Conservation (phyloP, 1,140 invertebrate genomes). For the Philopotamus ludificatus region DNA sequence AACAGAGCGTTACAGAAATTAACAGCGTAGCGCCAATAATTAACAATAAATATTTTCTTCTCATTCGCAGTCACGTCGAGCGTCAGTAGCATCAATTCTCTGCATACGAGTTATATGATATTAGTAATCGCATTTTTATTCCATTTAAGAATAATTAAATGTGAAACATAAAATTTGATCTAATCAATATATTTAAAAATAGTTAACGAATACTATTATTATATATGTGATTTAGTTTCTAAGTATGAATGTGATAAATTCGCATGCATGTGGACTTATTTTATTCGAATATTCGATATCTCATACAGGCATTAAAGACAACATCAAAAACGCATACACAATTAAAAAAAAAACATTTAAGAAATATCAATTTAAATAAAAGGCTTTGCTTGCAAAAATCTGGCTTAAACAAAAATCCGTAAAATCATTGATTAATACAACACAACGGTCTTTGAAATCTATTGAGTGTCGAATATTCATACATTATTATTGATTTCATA, state of each 20-base stretch:
- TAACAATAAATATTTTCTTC: neutral
- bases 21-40: neutral
- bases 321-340: too few species aligned
- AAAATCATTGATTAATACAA: too few species aligned
- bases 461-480: too few species aligned
- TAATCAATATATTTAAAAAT: conserved; percentile 11
- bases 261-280: conserved; percentile 33
- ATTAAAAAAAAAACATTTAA: too few species aligned
- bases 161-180: conserved; percentile 29
- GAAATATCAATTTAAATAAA: too few species aligned
- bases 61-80: conserved; percentile 36
- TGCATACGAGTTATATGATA: conserved; percentile 6
- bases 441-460: too few species aligned
- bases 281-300: too few species aligned
- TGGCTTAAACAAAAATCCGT: too few species aligned
- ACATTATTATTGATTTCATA: too few species aligned
- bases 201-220: conserved; percentile 5
- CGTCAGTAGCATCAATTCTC: conserved; percentile 1
- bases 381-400: too few species aligned
- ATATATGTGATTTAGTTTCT: conserved; percentile 39
- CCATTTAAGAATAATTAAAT: conserved; percentile 13
- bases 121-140: conserved; percentile 10
- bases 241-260: conserved; percentile 39
- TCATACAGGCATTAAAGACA: too few species aligned
- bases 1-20: neutral